Evolutionary conservation across 2,113 vertebrate species (phyloP), one percentile per base, ranked within the genome.

Genomic region (Brachypteracias leptosomus): DNA sequence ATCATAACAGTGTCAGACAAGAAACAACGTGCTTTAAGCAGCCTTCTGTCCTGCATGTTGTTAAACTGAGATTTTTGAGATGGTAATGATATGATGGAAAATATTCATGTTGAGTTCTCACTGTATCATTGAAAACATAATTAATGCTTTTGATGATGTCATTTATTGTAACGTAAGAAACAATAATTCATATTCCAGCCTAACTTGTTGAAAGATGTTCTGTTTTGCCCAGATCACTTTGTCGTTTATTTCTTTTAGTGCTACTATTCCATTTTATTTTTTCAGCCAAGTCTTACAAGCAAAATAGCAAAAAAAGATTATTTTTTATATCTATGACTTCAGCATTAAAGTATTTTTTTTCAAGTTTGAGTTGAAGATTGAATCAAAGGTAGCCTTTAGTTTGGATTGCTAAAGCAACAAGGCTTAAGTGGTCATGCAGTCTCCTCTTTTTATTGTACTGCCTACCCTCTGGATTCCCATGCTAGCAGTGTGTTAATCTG

Each of bases 21-120:
- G 72, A 85, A 72, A 75, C 61, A 91, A 91, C 38, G 47, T 33
- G 31, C 75, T 91, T 89, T 74, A 75, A 49, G 59, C 26, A 75
- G 52, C 19, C 16, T 79, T 86, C 83, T 72, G 20, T 90, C 81
- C 67, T 38, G 40, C 47, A 29, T 57, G 78, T 76, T 89, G 85
- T 76, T 86, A 83, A 80, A 95, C 94, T 78, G 44, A 91, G 65
- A 52, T 35, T 54, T 88, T 92, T 73, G 18, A 88, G 67, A 55
- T 38, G 9, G 16, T 57, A 76, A 67, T 18, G 38, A 46, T 93
- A 77, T 46, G 35, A 54, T 81, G 31, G 44, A 38, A 96, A 95
- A 93, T 28, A 93, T 25, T 63, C 31, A 7, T 2, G 11, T 17
- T 36, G 55, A 86, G 16, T 62, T 90, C 68, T 81, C 42, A 42